Evolutionary conservation across 2,888 invertebrate species (phyloP).

Genomic region (Tuberolachnus salignus): DNA sequence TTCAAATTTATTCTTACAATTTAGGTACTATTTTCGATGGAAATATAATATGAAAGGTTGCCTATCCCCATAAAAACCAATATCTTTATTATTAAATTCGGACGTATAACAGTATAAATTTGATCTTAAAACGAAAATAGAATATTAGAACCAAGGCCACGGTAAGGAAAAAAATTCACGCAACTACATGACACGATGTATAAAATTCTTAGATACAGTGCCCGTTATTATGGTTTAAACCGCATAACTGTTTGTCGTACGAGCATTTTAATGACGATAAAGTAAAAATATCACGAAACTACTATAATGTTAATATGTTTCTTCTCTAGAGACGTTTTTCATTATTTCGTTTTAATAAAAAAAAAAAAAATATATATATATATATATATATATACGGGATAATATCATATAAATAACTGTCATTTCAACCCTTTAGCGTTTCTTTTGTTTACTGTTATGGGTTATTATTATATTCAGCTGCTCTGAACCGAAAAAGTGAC

Average conservation of each 20-base stretch:
- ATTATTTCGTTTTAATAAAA: conserved; percentile 1
- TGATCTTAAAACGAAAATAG: too few species aligned
- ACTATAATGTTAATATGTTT: background rate
- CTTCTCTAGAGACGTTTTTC: conserved; percentile 9
- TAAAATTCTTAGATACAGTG: too few species aligned
- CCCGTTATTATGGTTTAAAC: background rate
- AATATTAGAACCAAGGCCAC: too few species aligned
- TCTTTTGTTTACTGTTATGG: conserved; percentile 7
- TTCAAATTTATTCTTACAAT: too few species aligned
- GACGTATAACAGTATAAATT: too few species aligned
- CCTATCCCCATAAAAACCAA: too few species aligned
- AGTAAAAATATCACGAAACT: conserved; percentile 2
- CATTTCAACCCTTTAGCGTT: background rate
- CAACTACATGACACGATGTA: too few species aligned
- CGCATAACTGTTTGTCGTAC: background rate
- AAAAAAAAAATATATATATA: background rate
- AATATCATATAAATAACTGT: background rate
- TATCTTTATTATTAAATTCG: too few species aligned
- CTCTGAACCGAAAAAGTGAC: background rate
- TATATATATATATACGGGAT: background rate
- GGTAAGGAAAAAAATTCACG: too few species aligned
- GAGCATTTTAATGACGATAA: conserved; percentile 32
- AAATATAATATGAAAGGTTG: too few species aligned
- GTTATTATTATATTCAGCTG: background rate
- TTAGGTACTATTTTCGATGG: too few species aligned